Conservation (phyloP, 1,140 invertebrate species). For the Charaxes varanes region DNA sequence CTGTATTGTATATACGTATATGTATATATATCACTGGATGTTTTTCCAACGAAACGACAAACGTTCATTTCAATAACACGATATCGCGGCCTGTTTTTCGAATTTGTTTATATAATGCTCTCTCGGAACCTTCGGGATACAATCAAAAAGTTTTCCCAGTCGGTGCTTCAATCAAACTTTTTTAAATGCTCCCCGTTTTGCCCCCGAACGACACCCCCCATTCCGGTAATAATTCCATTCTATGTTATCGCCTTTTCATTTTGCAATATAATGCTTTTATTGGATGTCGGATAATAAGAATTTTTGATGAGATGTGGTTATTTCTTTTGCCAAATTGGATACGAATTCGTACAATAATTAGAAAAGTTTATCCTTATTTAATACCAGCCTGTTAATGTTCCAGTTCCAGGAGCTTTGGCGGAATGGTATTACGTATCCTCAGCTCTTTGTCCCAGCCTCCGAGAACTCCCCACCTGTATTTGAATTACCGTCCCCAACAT, state of each 20-base stretch:
- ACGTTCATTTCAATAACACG: constrained; percentile 10
- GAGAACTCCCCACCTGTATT: too few relatives aligned
- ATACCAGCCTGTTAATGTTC: too few relatives aligned
- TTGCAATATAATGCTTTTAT: constrained; percentile 47
- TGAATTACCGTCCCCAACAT: too few relatives aligned
- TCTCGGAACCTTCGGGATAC: constrained; percentile 47
- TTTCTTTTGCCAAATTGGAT: constrained; percentile 12
- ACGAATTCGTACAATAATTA: not conserved
- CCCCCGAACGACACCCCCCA: constrained; percentile 25
- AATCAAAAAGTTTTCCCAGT: constrained; percentile 53
- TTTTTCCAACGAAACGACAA: constrained; percentile 4
- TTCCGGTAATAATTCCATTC: constrained; percentile 41
- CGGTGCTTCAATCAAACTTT: constrained; percentile 59
- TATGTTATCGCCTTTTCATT: constrained; percentile 44
- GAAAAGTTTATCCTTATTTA: not conserved
- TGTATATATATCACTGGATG: too few relatives aligned
- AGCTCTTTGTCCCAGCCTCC: too few relatives aligned
- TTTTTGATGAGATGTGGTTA: constrained; percentile 21
- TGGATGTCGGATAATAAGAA: constrained; percentile 20
- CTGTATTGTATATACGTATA: constrained; percentile 1
- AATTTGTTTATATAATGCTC: constrained; percentile 47
- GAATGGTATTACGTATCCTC: too few relatives aligned
- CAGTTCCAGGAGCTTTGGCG: too few relatives aligned
- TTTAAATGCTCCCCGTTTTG: constrained; percentile 37
- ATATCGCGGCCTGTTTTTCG: constrained; percentile 20